phyloP scores from a whole-genome alignment of 1,140 invertebrate species.

The Scylla paramamosain region DNA sequence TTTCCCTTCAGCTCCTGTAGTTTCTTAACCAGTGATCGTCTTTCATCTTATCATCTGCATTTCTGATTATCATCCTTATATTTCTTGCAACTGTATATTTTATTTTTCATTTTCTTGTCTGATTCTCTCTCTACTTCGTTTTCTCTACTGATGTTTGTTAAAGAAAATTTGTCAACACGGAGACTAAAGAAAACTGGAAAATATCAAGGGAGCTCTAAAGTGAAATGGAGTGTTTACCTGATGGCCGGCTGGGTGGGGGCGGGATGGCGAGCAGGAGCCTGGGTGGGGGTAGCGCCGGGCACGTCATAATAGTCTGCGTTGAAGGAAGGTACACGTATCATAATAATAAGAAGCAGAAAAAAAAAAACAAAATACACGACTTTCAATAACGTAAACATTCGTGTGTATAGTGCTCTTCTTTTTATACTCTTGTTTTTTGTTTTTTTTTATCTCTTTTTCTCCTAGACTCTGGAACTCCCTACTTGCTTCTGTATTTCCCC shows the following conservation, averaged over 20 bases:
- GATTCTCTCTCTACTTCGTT: background rate
- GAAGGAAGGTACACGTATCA: background rate
- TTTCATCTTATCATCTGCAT: background rate
- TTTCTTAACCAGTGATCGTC: too few species aligned
- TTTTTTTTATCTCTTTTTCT: too few species aligned
- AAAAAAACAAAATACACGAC: background rate
- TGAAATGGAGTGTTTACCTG: slow-evolving; percentile 38
- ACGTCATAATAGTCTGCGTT: slow-evolving; percentile 29
- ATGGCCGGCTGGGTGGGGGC: background rate
- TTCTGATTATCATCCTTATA: background rate
- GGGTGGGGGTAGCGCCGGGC: background rate
- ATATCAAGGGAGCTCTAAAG: background rate
- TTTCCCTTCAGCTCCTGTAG: too few species aligned
- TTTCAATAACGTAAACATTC: background rate
- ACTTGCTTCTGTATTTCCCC: too few species aligned
- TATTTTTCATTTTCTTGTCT: background rate
- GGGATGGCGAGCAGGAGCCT: background rate
- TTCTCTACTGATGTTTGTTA: background rate
- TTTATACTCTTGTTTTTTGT: too few species aligned
- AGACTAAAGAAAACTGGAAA: background rate
- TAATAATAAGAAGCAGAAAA: background rate
- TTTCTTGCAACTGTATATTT: background rate
- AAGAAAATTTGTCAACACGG: background rate
- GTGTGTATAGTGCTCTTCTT: too few species aligned
- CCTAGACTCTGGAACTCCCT: background rate